Evolutionary conservation across 2,888 invertebrate genomes (phyloP).

Genomic region (Erebia epiphron): DNA sequence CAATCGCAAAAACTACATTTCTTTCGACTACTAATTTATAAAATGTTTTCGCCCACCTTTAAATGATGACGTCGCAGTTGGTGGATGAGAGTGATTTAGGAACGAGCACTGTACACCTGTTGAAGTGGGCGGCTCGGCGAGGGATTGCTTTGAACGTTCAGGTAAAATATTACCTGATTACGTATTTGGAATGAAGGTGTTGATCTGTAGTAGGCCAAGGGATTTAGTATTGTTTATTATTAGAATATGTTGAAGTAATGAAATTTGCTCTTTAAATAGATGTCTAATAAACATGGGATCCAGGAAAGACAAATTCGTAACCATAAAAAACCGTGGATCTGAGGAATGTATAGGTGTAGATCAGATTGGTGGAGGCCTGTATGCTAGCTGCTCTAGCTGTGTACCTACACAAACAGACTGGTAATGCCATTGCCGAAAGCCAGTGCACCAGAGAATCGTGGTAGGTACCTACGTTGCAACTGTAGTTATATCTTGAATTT

Average conservation of each 20-base stretch:
- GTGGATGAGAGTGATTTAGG: slow-evolving; percentile 53
- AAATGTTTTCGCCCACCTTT: slow-evolving; percentile 43
- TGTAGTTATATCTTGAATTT: too few species aligned
- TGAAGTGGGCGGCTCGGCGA: slow-evolving; percentile 68
- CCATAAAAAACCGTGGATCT: too few species aligned
- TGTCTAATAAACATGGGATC: too few species aligned
- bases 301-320: too few species aligned
- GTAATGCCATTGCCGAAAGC: too few species aligned
- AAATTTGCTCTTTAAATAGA: too few species aligned
- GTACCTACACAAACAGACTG: too few species aligned
- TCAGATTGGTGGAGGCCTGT: too few species aligned
- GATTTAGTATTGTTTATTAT: neutral
- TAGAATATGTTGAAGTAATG: neutral
- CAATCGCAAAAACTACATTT: slow-evolving; percentile 9
- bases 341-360: too few species aligned
- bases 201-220: slow-evolving; percentile 19
- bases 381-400: too few species aligned
- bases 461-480: too few species aligned
- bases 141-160: slow-evolving; percentile 46
- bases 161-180: slow-evolving; percentile 30
- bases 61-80: slow-evolving; percentile 42
- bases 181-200: slow-evolving; percentile 19
- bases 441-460: too few species aligned
- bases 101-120: slow-evolving; percentile 65
- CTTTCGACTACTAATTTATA: slow-evolving; percentile 17